Evolutionary conservation across 2,888 invertebrate genomes (phyloP).

Genomic region (Zhengitettix transpicula): DNA sequence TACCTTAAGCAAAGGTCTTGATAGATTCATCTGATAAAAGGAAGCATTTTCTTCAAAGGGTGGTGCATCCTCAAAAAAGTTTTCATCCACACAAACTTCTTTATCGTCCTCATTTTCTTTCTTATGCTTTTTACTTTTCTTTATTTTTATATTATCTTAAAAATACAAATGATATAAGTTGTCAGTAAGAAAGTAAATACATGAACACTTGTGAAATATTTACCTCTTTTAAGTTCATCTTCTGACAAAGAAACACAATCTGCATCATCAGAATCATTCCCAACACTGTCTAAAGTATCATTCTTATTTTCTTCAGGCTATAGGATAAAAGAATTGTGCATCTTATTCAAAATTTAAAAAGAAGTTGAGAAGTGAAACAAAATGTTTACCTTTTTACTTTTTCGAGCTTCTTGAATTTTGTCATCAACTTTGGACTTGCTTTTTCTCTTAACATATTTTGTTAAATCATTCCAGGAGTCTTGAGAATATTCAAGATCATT

Average conservation of each 20-base stretch:
- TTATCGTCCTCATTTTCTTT: conserved; percentile 14
- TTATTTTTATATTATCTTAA: conserved; percentile 45
- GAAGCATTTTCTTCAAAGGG: conserved; percentile 42
- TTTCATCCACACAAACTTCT: conserved; percentile 19
- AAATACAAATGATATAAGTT: not conserved
- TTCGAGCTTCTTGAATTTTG: conserved; percentile 49
- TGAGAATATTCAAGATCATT: conserved; percentile 63
- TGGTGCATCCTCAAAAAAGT: conserved; percentile 48
- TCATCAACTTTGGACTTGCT: conserved; percentile 69
- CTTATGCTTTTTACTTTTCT: conserved; percentile 35
- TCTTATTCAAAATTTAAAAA: not conserved
- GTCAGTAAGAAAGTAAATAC: not conserved
- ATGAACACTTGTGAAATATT: not conserved
- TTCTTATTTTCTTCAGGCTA: conserved; percentile 24
- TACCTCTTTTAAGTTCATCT: conserved; percentile 50
- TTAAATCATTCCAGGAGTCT: conserved; percentile 65
- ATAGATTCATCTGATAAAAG: conserved; percentile 92
- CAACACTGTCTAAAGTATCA: conserved; percentile 21
- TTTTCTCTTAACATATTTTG: conserved; percentile 64
- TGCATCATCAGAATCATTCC: conserved; percentile 23
- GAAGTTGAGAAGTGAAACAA: too few relatives aligned
- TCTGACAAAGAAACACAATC: conserved; percentile 52
- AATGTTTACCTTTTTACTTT: conserved; percentile 29
- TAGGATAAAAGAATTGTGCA: not conserved
- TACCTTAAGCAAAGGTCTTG: conserved; percentile 77